Percentiles rank a stretch among this genome's conserved stretches.
phyloP scores from a whole-genome alignment of 2,888 invertebrate species.

The Xanthia togata region DNA sequence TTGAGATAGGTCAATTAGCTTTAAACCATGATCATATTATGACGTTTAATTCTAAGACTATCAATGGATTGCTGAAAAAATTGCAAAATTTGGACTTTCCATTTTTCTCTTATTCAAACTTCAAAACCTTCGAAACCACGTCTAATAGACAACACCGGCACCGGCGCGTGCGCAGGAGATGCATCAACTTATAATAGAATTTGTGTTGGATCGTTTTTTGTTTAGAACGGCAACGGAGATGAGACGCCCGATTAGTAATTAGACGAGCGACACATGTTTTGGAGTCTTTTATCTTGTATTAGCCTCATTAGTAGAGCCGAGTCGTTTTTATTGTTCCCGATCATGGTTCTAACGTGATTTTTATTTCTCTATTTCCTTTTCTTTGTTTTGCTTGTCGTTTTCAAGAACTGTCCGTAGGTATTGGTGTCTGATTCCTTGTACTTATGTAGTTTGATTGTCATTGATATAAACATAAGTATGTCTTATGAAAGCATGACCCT shows the following conservation, averaged over 20 bases:
- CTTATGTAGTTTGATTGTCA: background rate
- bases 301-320: constrained; percentile 80
- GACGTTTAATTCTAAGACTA: background rate
- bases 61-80: background rate
- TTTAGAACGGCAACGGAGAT: constrained; percentile 78
- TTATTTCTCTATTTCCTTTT: constrained; percentile 45
- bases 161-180: constrained; percentile 81
- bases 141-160: constrained; percentile 34
- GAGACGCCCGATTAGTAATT: constrained; percentile 88
- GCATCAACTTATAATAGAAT: constrained; percentile 83
- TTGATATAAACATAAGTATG: background rate
- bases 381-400: constrained; percentile 3
- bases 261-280: constrained; percentile 88
- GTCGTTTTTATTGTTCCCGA: constrained; percentile 76
- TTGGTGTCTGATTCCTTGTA: constrained; percentile 6
- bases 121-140: background rate
- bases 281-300: constrained; percentile 84
- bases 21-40: background rate
- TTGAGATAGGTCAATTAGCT: constrained; percentile 19
- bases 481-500: background rate
- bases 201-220: constrained; percentile 85
- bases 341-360: constrained; percentile 59
- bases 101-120: background rate
- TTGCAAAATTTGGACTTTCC: background rate
- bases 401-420: background rate